Evolutionary conservation across 1,140 invertebrate species (phyloP).

Genomic region (Bicyclus anynana): DNA sequence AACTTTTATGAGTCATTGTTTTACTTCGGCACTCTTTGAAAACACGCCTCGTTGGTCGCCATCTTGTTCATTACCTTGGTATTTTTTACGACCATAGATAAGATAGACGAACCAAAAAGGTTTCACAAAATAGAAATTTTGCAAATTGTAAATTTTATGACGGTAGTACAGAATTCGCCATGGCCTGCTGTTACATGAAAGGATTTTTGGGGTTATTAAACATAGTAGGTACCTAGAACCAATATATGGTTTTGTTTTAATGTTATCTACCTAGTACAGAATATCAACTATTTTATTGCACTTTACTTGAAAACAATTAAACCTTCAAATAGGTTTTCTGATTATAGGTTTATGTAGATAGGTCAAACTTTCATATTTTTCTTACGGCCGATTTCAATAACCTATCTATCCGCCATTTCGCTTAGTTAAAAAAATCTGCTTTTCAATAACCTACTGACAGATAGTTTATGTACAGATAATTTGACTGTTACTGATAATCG

Average conservation of each 20-base stretch:
- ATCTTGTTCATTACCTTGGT: constrained; percentile 16
- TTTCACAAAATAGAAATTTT: constrained; percentile 22
- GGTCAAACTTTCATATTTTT: too few species aligned
- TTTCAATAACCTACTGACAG: too few species aligned
- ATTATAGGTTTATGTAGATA: too few species aligned
- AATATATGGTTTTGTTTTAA: background rate
- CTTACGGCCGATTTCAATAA: too few species aligned
- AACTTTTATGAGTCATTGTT: constrained; percentile 31
- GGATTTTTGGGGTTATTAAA: constrained; percentile 12
- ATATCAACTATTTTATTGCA: background rate
- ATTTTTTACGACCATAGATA: constrained; percentile 16
- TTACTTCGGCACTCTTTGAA: constrained; percentile 25
- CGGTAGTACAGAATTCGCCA: constrained; percentile 22
- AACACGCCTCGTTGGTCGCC: constrained; percentile 8
- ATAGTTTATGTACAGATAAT: too few species aligned
- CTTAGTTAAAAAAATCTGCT: too few species aligned
- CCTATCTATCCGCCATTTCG: too few species aligned
- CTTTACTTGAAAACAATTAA: background rate
- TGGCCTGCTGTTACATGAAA: constrained; percentile 11
- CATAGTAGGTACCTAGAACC: background rate
- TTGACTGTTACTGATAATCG: too few species aligned
- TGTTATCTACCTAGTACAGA: background rate
- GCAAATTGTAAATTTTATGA: constrained; percentile 31
- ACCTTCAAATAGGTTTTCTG: too few species aligned
- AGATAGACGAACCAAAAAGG: constrained; percentile 11